phyloP scores from a whole-genome alignment of 2,113 vertebrate species.

The Elgaria multicarinata region DNA sequence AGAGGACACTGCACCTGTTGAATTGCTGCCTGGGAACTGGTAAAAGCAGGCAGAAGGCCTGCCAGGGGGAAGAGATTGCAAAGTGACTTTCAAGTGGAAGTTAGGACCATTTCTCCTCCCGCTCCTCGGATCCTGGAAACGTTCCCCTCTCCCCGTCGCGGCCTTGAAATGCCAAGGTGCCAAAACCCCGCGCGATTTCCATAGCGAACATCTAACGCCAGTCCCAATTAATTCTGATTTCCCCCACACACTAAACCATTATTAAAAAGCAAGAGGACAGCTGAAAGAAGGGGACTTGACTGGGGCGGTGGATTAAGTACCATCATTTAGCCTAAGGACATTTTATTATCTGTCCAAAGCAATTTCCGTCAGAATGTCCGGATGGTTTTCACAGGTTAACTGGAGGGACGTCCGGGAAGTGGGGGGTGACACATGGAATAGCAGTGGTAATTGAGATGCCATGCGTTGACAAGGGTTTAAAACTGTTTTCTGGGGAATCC shows the following conservation, averaged over 20 bases:
- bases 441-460: conserved; percentile 33
- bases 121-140: conserved; percentile 9
- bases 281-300: conserved; percentile 62
- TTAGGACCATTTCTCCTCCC: conserved; percentile 47
- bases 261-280: conserved; percentile 71
- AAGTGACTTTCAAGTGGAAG: background rate
- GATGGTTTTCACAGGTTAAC: background rate
- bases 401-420: background rate
- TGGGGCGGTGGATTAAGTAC: conserved; percentile 65
- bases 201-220: conserved; percentile 58
- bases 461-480: conserved; percentile 31
- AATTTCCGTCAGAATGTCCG: conserved; percentile 56
- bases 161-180: conserved; percentile 59
- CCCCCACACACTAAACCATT: conserved; percentile 72
- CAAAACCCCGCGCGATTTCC: conserved; percentile 45
- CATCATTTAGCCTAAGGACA: conserved; percentile 61
- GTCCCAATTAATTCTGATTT: conserved; percentile 74
- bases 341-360: conserved; percentile 64
- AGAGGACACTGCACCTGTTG: background rate
- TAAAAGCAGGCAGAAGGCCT: background rate
- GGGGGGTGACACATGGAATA: conserved; percentile 9
- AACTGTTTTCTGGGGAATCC: background rate
- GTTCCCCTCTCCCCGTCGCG: background rate
- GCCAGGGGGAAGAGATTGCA: background rate
- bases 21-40: background rate